Evolutionary conservation across 2,113 vertebrate genomes (phyloP), one percentile per base, ranked within the genome.

Genomic region (Nanorana parkeri): DNA sequence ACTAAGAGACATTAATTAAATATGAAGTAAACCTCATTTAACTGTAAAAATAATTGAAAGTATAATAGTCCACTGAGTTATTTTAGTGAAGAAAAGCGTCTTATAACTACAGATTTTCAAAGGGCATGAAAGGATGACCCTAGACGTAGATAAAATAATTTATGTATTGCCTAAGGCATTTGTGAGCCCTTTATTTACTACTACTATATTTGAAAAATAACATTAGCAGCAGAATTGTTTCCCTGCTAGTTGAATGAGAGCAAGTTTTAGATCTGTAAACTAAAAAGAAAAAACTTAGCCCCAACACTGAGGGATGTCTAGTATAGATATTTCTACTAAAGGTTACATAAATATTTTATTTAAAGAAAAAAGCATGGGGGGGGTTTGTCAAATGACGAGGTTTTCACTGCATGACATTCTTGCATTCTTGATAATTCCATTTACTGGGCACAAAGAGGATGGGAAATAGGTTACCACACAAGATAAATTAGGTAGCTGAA

Each of bases 321-420:
- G 55, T 56, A 82, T 75, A 82, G 61, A 67, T 56, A 74, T 82
- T 75, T 67, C 13, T 60, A 75, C 23, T 67, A 82, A 75, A 82
- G 80, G 80, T 82, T 82, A 82, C 80, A 75, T 67, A 75, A 82
- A 82, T 82, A 82, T 75, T 82, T 82, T 58, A 82, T 82, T 67
- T 67, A 55, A 69, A 65, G 79, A 56, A 74, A 81, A 81, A 74
- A 75, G 71, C 60, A 58, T 56, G 41, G 66, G 29, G 80, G 61
- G 29, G 80, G 61, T 67, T 28, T 24, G 61, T 73, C 20, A 75
- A 47, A 67, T 56, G 21, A 64, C 56, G 69, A 66, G 13, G 28
- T 81, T 81, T 51, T 82, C 23, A 23, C 61, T 67, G 64, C n/a
- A 68, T 36, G 20, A 24, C 61, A 74, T 81, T 64, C 56, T 52